Conservation (phyloP, 2,113 vertebrate species). For the Lynx canadensis region DNA sequence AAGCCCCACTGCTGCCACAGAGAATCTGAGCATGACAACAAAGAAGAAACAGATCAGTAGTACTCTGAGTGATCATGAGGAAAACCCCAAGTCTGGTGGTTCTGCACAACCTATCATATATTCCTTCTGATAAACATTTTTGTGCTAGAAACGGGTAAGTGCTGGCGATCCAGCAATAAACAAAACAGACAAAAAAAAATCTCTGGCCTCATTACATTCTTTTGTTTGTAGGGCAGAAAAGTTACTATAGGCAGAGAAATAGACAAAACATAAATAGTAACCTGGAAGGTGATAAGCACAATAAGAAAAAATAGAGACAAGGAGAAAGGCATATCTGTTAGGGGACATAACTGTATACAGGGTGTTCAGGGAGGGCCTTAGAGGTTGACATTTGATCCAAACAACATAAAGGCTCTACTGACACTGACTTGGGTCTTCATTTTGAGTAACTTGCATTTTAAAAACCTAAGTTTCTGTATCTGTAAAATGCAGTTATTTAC, state of each 20-base stretch:
- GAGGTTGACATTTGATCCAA: not conserved
- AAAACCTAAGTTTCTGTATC: not conserved
- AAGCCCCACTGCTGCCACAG: not conserved
- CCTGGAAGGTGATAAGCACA: not conserved
- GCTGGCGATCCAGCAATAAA: not conserved
- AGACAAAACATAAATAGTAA: not conserved
- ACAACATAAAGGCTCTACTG: not conserved
- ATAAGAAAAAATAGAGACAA: not conserved
- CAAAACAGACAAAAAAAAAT: not conserved
- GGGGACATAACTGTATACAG: not conserved
- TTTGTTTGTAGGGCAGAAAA: not conserved
- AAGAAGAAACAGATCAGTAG: not conserved
- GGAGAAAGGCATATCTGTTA: not conserved
- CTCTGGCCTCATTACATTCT: not conserved
- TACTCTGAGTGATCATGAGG: not conserved
- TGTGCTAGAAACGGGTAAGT: not conserved
- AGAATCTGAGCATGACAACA: not conserved
- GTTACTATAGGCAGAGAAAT: not conserved
- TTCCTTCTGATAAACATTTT: not conserved
- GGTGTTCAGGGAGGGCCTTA: not conserved
- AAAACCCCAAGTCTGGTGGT: not conserved
- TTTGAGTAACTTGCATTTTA: not conserved
- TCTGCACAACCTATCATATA: not conserved
- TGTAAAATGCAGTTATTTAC: slow-evolving; percentile 1
- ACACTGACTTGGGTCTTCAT: not conserved